Evolutionary conservation across 2,888 invertebrate genomes (phyloP), one percentile per base, ranked within the genome.

Genomic region (Troides helena): DNA sequence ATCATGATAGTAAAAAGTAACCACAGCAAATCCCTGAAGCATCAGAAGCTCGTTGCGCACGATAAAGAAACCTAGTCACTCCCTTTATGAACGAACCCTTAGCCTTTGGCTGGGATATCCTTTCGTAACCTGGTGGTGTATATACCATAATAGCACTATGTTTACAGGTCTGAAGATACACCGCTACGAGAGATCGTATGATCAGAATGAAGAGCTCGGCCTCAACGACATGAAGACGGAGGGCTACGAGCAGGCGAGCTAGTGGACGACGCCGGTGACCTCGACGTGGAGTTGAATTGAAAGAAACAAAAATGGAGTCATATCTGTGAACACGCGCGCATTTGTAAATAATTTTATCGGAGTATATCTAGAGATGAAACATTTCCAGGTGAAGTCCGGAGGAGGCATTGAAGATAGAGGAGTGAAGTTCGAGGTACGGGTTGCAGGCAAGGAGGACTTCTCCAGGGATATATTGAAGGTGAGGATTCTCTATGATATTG

Each of bases 181-280:
- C 0, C 94, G 95, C 56, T 99, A 99, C 85, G 96, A 96, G 69
- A 93, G 99, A 63, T 94, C 92, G 0, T 96, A 94, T 80, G 98
- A 99, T 12, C 98, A 99, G 83, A 98, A 99, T 82, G 99, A 99
- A 70, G 97, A 98, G 67, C 92, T 99, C 1, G 99, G 99, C 0
- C 86, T 99, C 30, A 99, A 98, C 82, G 99, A 99, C 84, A 98
- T 99, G 95, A 98, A 97, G 87, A 97, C 97, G 0, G 99, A 99
- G 78, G 94, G 96, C 78, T 99, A 99, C 82, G 85, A 82, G 17
- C 64, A 74, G 14, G 70, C 75, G 18, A 70, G 59, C 59, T 71
- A 67, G 43, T 58, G 18, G n/a, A 18, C 2, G n/a, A 21, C 21
- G 43, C 21, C 12, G 21, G n/a, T 12, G 53, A 62, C 50, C 2